Conservation (phyloP, 2,797 vertebrate species). For the Kryptopterus vitreolus region DNA sequence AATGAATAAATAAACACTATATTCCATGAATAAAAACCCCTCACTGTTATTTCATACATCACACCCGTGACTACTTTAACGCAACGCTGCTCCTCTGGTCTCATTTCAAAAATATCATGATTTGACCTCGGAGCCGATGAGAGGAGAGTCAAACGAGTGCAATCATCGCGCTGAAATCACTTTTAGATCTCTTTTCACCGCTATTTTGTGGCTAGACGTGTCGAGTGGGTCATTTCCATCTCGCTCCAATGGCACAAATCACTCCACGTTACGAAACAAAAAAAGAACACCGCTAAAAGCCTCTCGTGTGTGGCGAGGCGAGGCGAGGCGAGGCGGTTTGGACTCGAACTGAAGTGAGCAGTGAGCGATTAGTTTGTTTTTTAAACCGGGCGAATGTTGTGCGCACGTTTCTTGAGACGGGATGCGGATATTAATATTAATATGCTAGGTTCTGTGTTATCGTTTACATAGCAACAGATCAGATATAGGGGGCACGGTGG, state of each 20-base stretch:
- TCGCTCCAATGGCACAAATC: slow-evolving; percentile 5
- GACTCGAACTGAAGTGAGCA: background rate
- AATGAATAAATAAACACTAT: too few species aligned
- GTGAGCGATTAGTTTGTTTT: background rate
- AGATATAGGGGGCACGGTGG: too few species aligned
- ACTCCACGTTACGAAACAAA: background rate
- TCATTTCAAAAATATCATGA: too few species aligned
- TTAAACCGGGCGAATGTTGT: background rate
- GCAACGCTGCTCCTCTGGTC: background rate
- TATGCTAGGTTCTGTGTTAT: background rate
- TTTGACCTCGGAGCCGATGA: background rate
- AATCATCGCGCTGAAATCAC: background rate
- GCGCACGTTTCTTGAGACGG: background rate
- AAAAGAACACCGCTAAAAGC: background rate
- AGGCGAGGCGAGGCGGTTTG: background rate
- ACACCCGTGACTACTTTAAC: background rate
- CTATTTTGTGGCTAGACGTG: background rate
- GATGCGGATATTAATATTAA: background rate
- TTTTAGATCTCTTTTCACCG: background rate
- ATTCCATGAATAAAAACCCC: too few species aligned
- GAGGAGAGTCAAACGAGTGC: background rate
- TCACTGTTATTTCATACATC: too few species aligned
- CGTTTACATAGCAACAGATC: background rate
- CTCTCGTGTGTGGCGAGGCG: background rate
- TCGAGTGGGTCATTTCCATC: slow-evolving; percentile 14